Evolutionary conservation across 2,113 vertebrate genomes (phyloP).

Genomic region (Ia io): DNA sequence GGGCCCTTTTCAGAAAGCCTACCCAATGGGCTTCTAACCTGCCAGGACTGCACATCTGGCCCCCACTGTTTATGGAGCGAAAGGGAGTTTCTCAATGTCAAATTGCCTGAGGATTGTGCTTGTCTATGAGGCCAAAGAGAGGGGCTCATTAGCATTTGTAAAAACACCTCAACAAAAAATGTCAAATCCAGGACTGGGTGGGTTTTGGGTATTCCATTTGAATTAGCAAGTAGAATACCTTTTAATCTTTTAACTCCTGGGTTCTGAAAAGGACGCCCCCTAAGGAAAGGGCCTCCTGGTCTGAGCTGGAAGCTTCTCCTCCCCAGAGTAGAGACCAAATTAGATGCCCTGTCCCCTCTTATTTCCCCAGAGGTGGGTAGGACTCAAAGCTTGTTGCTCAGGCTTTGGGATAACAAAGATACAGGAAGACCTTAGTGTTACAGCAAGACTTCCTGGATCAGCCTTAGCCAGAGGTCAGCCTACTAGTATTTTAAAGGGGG

Average conservation of each 20-base stretch:
- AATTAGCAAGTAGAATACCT: background rate
- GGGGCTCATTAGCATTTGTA: slow-evolving; percentile 46
- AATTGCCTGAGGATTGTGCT: background rate
- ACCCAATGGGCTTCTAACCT: background rate
- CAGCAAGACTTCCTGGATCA: background rate
- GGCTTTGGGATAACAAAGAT: background rate
- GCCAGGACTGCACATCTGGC: background rate
- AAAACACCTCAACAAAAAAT: background rate
- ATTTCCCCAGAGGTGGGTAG: background rate
- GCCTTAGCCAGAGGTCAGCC: background rate
- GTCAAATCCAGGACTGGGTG: background rate
- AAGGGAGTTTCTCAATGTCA: slow-evolving; percentile 34
- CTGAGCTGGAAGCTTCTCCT: background rate
- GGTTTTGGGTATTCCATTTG: slow-evolving; percentile 7
- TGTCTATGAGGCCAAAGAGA: background rate
- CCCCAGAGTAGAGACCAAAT: background rate
- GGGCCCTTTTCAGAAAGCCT: background rate
- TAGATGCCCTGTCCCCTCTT: background rate
- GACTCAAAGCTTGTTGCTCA: background rate
- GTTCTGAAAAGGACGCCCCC: background rate
- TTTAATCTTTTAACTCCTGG: background rate
- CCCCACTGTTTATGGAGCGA: slow-evolving; percentile 6
- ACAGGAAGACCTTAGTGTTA: background rate
- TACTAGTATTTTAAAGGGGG: background rate
- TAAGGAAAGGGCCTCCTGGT: background rate